Evolutionary conservation across 2,888 invertebrate genomes (phyloP).

Genomic region (Nematopogon swammerdamellus): DNA sequence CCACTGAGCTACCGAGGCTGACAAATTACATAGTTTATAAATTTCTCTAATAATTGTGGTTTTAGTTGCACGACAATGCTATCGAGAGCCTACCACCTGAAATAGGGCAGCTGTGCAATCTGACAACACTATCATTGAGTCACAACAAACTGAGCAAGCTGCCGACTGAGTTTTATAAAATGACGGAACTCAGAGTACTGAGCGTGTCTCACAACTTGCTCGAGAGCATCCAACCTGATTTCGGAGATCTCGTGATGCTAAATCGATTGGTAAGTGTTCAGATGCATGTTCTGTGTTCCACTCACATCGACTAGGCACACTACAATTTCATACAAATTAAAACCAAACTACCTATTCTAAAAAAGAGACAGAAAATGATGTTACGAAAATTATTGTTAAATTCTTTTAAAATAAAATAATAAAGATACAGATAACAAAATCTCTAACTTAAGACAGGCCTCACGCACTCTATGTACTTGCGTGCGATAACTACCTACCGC

Average conservation of each 20-base stretch:
- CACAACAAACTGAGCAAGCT: slow-evolving; percentile 64
- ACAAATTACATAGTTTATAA: no score
- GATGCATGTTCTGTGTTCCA: no score
- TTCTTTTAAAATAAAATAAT: no score
- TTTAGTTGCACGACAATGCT: slow-evolving; percentile 81
- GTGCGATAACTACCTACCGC: no score
- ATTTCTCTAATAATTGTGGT: slow-evolving; percentile 4
- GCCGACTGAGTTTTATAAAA: slow-evolving; percentile 63
- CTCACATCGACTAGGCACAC: neutral
- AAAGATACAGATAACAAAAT: no score
- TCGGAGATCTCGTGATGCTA: slow-evolving; percentile 78
- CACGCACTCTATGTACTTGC: no score
- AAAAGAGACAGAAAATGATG: neutral
- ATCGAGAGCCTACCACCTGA: slow-evolving; percentile 68
- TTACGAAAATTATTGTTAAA: neutral
- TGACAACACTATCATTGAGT: slow-evolving; percentile 65
- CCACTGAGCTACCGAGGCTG: no score
- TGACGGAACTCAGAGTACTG: slow-evolving; percentile 68
- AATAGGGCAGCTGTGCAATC: slow-evolving; percentile 65
- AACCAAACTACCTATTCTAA: neutral
- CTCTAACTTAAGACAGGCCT: no score
- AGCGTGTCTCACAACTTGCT: slow-evolving; percentile 75
- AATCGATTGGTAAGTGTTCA: slow-evolving; percentile 35
- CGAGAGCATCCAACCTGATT: slow-evolving; percentile 61
- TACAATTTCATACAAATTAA: neutral